Base-by-base conservation (phyloP, 2,113 vertebrate species). In the Oplegnathus fasciatus region DNA sequence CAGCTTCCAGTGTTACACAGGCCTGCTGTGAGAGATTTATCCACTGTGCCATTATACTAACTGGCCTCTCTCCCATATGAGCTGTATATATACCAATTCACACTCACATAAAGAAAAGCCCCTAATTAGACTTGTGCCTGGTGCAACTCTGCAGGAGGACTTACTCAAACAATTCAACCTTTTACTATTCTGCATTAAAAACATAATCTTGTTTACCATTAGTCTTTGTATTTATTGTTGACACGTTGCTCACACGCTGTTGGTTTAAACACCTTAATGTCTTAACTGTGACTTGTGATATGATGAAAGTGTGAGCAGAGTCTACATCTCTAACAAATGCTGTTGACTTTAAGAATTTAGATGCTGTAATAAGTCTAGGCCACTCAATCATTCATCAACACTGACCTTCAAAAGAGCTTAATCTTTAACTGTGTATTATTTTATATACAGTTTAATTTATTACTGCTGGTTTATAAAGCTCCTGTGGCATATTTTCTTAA, bases 11-110 rank as follows among this genome's bases (percentile, higher is more conserved):
- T 81, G 86, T 86, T 92, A 78, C 87, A 83, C 70, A 40, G 75
- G 82, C 82, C 88, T 78, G 58, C 79, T 86, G 83, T 50, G 79
- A 84, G 87, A 93, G 88, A 92, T 94, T 90, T 91, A 93, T 94
- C 86, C 83, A 85, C 88, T 68, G 75, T 73, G 83, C 90, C 89
- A 90, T 92, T 91, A 91, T 78, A 80, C 85, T 88, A 90, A 89
- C 85, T 87, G 79, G 78, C 83, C 73, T 68, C 61, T 80, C 75
- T 69, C 55, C 82, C 78, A 62, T 82, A 82, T 50, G 79, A 88
- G 76, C 74, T 79, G 55, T 71, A 85, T 80, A 67, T 78, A 75
- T 32, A 84, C 46, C 22, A 58, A 77, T 30, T 26, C 58, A 71
- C 28, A 80, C 64, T 75, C 37, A 87, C 17, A 76, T 8, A 78